These are phyloP conservation scores for Coendou prehensilis DNA, from an alignment of 2,797 vertebrate genomes.

Conservation along the genomic window DNA sequence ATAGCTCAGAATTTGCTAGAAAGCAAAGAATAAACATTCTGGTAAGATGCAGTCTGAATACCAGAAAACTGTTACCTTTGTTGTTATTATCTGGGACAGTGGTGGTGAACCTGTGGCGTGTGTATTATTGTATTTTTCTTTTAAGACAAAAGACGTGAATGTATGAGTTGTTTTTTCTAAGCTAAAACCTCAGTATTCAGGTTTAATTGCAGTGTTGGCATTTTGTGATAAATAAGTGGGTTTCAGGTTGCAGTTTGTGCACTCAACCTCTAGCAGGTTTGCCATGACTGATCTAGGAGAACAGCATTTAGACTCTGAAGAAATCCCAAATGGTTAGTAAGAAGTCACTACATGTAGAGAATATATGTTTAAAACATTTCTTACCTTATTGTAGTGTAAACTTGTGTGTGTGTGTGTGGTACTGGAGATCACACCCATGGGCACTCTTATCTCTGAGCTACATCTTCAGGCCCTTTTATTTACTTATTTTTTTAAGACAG, in stretches of 20 bases:
- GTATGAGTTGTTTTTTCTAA: neutral
- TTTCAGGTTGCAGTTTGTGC: neutral
- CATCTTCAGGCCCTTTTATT: neutral
- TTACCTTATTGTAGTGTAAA: slow-evolving; percentile 29
- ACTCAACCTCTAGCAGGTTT: neutral
- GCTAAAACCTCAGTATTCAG: neutral
- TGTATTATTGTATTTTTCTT: neutral
- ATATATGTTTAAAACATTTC: neutral
- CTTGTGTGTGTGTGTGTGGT: neutral
- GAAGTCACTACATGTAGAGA: slow-evolving; percentile 15
- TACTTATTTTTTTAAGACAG: neutral
- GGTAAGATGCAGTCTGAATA: slow-evolving; percentile 5
- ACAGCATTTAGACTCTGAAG: slow-evolving; percentile 46
- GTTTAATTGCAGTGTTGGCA: neutral
- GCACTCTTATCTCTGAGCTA: neutral
- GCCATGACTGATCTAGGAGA: neutral
- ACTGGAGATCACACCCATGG: neutral
- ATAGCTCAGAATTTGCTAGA: slow-evolving; percentile 62
- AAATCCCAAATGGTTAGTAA: slow-evolving; percentile 36
- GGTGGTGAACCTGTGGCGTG: neutral
- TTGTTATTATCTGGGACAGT: neutral
- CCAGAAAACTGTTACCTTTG: slow-evolving; percentile 33
- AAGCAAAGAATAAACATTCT: slow-evolving; percentile 61
- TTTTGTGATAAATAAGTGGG: neutral
- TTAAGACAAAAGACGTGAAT: neutral